Conservation (phyloP, 1,140 invertebrate genomes). For the Luehdorfia chinensis region DNA sequence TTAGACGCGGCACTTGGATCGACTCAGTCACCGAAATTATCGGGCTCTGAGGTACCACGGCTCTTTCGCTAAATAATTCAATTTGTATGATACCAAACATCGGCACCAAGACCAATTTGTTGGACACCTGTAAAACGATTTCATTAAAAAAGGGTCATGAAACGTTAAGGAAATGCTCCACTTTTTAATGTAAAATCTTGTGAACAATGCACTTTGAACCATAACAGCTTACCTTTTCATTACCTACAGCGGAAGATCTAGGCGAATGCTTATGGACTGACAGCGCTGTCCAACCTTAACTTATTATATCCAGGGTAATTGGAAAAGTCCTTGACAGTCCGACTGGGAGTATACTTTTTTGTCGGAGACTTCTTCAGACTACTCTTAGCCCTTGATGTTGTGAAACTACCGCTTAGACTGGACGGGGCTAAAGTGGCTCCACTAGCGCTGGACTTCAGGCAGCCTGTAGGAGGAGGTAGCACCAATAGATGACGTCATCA, state of each 20-base stretch:
- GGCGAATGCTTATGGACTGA: conserved; percentile 72
- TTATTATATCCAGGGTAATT: conserved; percentile 70
- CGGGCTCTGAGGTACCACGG: too few relatives aligned
- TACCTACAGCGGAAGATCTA: conserved; percentile 34
- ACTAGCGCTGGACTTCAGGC: conserved; percentile 52
- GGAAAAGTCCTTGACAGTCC: conserved; percentile 48
- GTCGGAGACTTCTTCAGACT: conserved; percentile 66
- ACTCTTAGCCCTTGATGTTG: conserved; percentile 61
- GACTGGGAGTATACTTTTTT: conserved; percentile 58
- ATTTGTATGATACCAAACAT: too few relatives aligned
- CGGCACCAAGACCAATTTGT: too few relatives aligned
- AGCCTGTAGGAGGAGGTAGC: conserved; percentile 65
- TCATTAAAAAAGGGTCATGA: too few relatives aligned
- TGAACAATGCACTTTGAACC: too few relatives aligned
- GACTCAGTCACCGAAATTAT: too few relatives aligned
- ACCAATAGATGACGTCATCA: conserved; percentile 59
- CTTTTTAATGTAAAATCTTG: too few relatives aligned
- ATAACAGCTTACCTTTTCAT: conserved; percentile 62
- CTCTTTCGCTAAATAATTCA: too few relatives aligned
- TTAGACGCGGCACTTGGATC: too few relatives aligned
- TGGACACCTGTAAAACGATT: too few relatives aligned
- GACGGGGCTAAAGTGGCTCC: conserved; percentile 59
- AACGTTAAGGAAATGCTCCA: too few relatives aligned
- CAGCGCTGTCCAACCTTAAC: conserved; percentile 66
- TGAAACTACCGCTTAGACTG: conserved; percentile 58